Evolutionary conservation across 2,797 vertebrate genomes (phyloP), one percentile per base, ranked within the genome.

Genomic region (Vespertilio murinus): DNA sequence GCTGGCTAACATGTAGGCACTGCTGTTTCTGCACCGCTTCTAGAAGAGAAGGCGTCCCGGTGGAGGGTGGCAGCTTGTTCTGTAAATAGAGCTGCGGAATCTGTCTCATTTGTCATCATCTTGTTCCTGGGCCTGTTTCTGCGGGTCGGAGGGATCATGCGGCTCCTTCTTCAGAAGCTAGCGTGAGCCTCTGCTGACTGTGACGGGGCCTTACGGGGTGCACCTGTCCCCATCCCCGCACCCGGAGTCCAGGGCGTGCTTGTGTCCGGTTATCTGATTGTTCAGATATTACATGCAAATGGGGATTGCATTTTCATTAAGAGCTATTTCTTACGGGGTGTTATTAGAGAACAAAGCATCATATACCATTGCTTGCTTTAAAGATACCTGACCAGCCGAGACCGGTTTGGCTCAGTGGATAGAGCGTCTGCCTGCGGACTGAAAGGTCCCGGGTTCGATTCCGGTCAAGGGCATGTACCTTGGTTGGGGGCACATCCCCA

Each of bases 71-170:
- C 52, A 65, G 93, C 96, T 93, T 95, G 82, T 95, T 97, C 95
- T 97, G 96, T 96, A 97, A 97, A 96, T 88, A 96, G 96, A 95
- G 78, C 74, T 83, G 85, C 33, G 54, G 96, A 96, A 92, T 92
- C 87, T 86, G 95, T 93, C 81, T 93, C 97, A 93, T 93, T 97
- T 97, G 95, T 96, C 94, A 93, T 95, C 95, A 47, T 80, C 81
- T 59, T 83, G 1, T 95, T 91, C 94, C 88, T 89, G 52, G 94
- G 92, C 83, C 93, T 95, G 84, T 94, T 25, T 88, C 75, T 96
- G 77, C 91, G 97, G 93, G 91, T 96, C 65, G 94, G 91, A 47
- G 42, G 78, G 54, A 5, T 79, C n/a, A 95, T 95, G 78, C 88
- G 65, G 92, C 64, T 86, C 74, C 90, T 89, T 3, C 0, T 96